Conservation (phyloP, 2,797 vertebrate species). For the Betta splendens region DNA sequence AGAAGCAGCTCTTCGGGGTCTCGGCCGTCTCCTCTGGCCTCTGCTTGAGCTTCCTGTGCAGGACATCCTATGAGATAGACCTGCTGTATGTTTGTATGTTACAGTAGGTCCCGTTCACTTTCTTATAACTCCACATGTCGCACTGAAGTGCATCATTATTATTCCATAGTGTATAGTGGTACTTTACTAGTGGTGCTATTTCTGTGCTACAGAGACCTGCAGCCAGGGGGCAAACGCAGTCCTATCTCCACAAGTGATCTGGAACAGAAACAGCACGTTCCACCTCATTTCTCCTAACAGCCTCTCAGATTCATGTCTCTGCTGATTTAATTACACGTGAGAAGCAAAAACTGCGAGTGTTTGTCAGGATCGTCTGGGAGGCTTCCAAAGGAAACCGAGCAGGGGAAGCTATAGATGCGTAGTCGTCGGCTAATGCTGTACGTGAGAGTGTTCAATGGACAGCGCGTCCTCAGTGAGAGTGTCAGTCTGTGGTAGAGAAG, state of each 20-base stretch:
- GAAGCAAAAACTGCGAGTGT: conserved; percentile 28
- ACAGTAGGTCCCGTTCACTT: neutral
- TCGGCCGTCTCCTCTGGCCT: conserved; percentile 43
- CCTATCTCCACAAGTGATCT: conserved; percentile 49
- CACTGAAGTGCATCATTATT: too few relatives aligned
- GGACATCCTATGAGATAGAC: conserved; percentile 74
- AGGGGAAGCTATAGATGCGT: conserved; percentile 10
- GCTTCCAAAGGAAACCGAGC: conserved; percentile 18
- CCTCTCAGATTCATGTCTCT: conserved; percentile 53
- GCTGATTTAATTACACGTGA: conserved; percentile 59
- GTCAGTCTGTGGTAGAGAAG: neutral
- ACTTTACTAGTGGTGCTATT: conserved; percentile 17
- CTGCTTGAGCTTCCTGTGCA: conserved; percentile 69
- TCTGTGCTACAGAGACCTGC: neutral
- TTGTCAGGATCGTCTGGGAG: conserved; percentile 18
- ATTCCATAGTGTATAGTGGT: too few relatives aligned
- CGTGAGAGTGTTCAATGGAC: conserved; percentile 5
- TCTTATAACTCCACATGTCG: too few relatives aligned
- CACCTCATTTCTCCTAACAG: conserved; percentile 58
- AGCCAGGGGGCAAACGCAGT: conserved; percentile 2
- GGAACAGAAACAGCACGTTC: conserved; percentile 48
- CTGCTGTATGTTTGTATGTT: conserved; percentile 9
- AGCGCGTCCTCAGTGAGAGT: conserved; percentile 1
- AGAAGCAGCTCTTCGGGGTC: conserved; percentile 49
- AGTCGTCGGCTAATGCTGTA: conserved; percentile 15